Evolutionary conservation across 2,888 invertebrate genomes (phyloP), one percentile per base, ranked within the genome.

Genomic region (Polydesmus complanatus): DNA sequence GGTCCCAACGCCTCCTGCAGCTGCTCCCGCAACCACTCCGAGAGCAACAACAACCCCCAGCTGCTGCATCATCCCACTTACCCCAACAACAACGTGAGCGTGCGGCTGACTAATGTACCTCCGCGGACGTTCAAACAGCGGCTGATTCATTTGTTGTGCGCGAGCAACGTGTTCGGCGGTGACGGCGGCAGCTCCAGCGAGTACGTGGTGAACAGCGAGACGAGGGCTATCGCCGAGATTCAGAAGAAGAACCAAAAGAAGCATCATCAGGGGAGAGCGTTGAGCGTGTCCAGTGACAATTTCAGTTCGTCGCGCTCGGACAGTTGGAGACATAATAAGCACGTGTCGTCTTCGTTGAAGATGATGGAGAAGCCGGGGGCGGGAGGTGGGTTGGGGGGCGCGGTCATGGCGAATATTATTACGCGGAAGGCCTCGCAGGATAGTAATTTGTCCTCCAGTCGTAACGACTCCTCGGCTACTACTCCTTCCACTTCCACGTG

Each of bases 361-460:
- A 14, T 37, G 5, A 37, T 37, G 52, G 48, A 11, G 14, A 53
- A 53, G 11, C 11, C 18, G 18, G 22, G 50, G 37, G 23, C 14
- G 51, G 58, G 23, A 55, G 19, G 1, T 52, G 50, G 47, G 54
- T 26, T 62, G 61, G 50, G 47, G 83, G 88, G 69, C 79, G 63
- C 90, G 59, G 79, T 90, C 66, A 86, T 89, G 55, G 65, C 67
- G 23, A 91, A 91, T 91, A 77, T 90, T 63, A 86, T 91, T 26
- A 88, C 90, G n/a, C 79, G 91, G 58, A 92, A 92, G 75, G 88
- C 91, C 0, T 90, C 89, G 14, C 91, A 92, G 73, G 92, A 93
- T 72, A 92, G 92, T 3, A 92, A 89, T 74, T 76, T 92, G 66
- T 90, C 89, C 54, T 89, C 87, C 68, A 91, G 91, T 23, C 79